Base-by-base conservation (phyloP, 2,888 invertebrate genomes). In the Amblyjoppa proteus region DNA sequence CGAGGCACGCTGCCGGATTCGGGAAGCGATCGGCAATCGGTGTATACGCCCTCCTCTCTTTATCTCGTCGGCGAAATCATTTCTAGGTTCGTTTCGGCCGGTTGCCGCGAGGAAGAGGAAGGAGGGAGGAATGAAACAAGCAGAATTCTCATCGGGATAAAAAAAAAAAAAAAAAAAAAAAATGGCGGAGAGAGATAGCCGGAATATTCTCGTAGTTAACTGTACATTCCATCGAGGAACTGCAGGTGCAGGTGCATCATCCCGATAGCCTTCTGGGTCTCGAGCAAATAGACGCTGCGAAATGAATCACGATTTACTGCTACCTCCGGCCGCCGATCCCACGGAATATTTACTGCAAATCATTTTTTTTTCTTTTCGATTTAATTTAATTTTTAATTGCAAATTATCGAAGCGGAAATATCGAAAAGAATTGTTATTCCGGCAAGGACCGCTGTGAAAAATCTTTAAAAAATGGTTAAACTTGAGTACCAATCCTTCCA, bases 21-120 rank as follows among this genome's bases (percentile, higher is more conserved):
- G 86, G 87, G 79, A 84, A 88, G 87, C 86, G 85, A 89, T 89
- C 90, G 87, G 70, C 81, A 86, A 88, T 89, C 89, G 86, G 78
- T 74, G 66, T 64, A 58, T 84, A 87, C 89, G 88, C 87, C 89
- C 81, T 87, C 53, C 38, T 6, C 66, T 71, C 85, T 87, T 90
- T 91, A 89, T 90, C 89, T 88, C 73, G 58, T 74, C 80, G 79
- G 78, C 56, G 85, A 84, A 88, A 91, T 90, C 90, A 84, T 86
- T 79, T 73, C 76, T 38, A 64, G 13, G 41, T 71, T 64, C 64
- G 51, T 76, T 76, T 76, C 51, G 49, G 45, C 66, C 16, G 51
- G 11, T 25, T 16, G 51, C 51, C 38, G 49, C 25, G 45, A 45
- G 56, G 45, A 45, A 49, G 61, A 74, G 13, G 61, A 31, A 61